phyloP scores from a whole-genome alignment of 2,113 vertebrate species.

The Aleadryas rufinucha region DNA sequence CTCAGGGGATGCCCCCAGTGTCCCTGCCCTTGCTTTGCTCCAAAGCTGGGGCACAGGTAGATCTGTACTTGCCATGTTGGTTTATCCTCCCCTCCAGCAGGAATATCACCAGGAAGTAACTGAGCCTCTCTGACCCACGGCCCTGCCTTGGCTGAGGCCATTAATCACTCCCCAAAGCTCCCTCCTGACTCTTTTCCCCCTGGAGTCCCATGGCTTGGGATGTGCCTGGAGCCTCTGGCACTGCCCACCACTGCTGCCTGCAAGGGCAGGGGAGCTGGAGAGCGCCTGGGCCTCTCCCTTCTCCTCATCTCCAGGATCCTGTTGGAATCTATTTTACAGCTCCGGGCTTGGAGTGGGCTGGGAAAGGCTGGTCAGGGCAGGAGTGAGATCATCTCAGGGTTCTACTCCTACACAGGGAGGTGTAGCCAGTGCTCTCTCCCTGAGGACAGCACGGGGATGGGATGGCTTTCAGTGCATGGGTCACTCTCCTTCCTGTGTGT shows the following conservation, averaged over 20 bases:
- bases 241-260: background rate
- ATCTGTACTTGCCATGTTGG: rapidly evolving
- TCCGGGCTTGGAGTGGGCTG: background rate
- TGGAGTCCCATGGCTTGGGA: rapidly evolving
- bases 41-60: background rate
- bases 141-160: rapidly evolving
- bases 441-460: rapidly evolving
- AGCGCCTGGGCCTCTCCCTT: rapidly evolving
- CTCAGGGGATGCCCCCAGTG: background rate
- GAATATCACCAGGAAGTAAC: background rate
- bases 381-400: background rate
- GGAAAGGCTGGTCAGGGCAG: background rate
- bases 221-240: background rate
- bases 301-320: background rate
- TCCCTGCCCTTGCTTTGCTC: background rate
- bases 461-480: rapidly evolving
- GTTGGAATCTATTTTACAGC: rapidly evolving
- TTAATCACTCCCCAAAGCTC: background rate
- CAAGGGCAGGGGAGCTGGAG: background rate
- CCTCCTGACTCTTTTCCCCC: background rate
- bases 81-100: background rate
- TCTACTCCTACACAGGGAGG: rapidly evolving
- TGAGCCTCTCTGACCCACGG: background rate
- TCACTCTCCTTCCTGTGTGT: background rate
- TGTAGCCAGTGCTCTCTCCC: background rate